These are phyloP conservation scores for Pandemis corylana DNA, from an alignment of 2,888 invertebrate species.

Conservation along the genomic window DNA sequence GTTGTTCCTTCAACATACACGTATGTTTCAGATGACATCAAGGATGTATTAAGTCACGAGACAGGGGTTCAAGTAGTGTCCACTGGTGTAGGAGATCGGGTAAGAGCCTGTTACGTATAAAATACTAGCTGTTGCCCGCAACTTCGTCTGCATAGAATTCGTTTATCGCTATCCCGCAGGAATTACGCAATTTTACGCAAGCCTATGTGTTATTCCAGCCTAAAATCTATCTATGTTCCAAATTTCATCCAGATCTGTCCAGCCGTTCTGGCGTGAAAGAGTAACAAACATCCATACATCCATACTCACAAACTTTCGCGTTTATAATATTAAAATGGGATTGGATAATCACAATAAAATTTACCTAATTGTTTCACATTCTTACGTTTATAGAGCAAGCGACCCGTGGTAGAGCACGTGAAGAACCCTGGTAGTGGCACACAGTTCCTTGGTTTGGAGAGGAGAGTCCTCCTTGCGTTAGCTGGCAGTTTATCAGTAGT, in stretches of 20 bases:
- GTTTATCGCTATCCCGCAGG: too few relatives aligned
- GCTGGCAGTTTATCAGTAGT: conserved; percentile 72
- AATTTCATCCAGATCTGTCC: too few relatives aligned
- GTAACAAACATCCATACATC: too few relatives aligned
- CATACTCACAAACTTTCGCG: too few relatives aligned
- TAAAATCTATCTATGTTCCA: too few relatives aligned
- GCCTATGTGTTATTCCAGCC: too few relatives aligned
- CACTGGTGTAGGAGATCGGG: conserved; percentile 93
- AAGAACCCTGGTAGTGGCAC: conserved; percentile 45
- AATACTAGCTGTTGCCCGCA: too few relatives aligned
- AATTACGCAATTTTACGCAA: too few relatives aligned
- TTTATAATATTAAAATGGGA: too few relatives aligned
- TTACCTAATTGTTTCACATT: conserved; percentile 23
- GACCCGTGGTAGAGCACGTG: conserved; percentile 67
- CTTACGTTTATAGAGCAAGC: conserved; percentile 66
- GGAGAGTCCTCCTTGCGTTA: conserved; percentile 71
- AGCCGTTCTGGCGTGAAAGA: too few relatives aligned
- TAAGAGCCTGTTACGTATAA: conserved; percentile 64
- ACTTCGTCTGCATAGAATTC: too few relatives aligned
- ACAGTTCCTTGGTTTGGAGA: conserved; percentile 64
- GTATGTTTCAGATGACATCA: conserved; percentile 81
- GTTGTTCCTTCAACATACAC: not conserved
- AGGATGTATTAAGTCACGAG: conserved; percentile 86
- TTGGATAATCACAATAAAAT: not conserved
- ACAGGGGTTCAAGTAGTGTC: conserved; percentile 89